Evolutionary conservation across 2,888 invertebrate genomes (phyloP), one percentile per base, ranked within the genome.

Genomic region (Troides aeacus): DNA sequence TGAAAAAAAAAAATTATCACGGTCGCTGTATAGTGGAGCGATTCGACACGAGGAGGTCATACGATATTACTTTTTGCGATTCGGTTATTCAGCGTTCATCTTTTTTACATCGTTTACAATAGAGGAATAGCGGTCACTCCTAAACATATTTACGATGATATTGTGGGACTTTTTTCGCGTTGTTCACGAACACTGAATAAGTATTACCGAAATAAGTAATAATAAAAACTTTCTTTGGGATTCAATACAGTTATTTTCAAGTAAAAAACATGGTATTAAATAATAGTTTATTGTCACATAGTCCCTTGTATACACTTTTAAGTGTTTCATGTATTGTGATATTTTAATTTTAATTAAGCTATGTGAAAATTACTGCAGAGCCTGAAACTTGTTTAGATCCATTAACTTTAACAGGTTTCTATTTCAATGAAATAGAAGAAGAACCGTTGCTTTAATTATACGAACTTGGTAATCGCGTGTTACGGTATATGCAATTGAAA

Each of bases 1-100:
- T 56, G 53, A 59, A 70, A 66, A 66, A 67, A 64, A 21, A 67
- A 15, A 56, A 21, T 2, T 21, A 66, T 70, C 60, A 64, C 67
- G 67, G 67, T 68, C 67, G 66, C 30, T 67, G 53, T 62, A 64
- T 62, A 74, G 70, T 70, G 68, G 66, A 64, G 64, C 66, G 71
- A 74, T 74, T 74, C 67, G 74, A 70, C 59, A 71, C 72, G 72
- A 71, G 62, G 70, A 64, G 71, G 72, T 74, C 72, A 70, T 70
- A 64, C 70, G 70, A 70, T 70, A 61, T 67, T 64, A 67, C 64
- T 71, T 71, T 71, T 71, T 71, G 50, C 64, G n/a, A 60, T 67
- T 64, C 61, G 57, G 60, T 30, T 67, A 58, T 71, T 64, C 60
- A 67, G 21, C 53, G 60, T 67, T 71, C 60, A 39, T 23, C 15